Evolutionary conservation across 1,140 invertebrate species (phyloP).

Genomic region (Lucilia sericata): DNA sequence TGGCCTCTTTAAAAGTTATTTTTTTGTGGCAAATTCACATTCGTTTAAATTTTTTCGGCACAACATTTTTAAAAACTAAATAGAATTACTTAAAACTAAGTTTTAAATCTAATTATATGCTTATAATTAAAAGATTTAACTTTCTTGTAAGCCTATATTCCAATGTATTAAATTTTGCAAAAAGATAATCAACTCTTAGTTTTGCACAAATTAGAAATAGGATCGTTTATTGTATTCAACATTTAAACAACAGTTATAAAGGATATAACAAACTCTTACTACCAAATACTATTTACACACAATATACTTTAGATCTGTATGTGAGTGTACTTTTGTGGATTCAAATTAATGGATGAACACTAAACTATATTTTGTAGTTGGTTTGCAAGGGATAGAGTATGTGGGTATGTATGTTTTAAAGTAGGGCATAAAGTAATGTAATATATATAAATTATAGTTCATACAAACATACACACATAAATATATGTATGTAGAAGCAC

Average conservation of each 20-base stretch:
- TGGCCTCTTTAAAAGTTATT: too few relatives aligned
- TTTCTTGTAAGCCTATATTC: neutral
- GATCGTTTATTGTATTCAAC: neutral
- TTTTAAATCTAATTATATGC: too few relatives aligned
- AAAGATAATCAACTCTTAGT: neutral
- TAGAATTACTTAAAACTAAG: too few relatives aligned
- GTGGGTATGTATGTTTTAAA: neutral
- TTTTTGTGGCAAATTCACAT: neutral
- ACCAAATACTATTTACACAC: neutral
- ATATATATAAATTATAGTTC: constrained; percentile 6
- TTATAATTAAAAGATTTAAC: neutral
- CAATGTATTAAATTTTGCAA: too few relatives aligned
- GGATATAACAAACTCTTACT: neutral
- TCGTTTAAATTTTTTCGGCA: too few relatives aligned
- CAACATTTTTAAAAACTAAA: neutral
- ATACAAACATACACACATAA: neutral
- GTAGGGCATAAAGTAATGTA: constrained; percentile 20
- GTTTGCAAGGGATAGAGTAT: neutral
- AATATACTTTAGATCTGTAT: neutral
- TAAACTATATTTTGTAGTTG: constrained; percentile 8
- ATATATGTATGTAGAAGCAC: neutral
- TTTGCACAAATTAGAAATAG: neutral
- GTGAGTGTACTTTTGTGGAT: neutral
- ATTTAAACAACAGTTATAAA: neutral
- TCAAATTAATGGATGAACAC: neutral